Percentiles rank a stretch among this genome's conserved stretches.
These are phyloP conservation scores for Ladona fulva DNA, from an alignment of 1,140 invertebrate genomes.

Conservation along the genomic window DNA sequence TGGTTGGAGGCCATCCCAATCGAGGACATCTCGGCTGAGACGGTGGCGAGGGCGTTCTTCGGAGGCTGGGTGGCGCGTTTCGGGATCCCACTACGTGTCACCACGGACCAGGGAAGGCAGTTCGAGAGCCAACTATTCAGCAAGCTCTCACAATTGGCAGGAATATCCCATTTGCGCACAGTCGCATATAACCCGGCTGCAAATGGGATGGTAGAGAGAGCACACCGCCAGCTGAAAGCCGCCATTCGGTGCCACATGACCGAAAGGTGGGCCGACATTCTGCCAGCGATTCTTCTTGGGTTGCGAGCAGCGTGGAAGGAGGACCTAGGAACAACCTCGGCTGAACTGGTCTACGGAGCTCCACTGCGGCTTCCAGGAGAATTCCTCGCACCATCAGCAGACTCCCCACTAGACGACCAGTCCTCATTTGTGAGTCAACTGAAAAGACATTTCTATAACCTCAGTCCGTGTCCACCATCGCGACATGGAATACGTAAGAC, in stretches of 20 bases:
- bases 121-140: slow-evolving; percentile 34
- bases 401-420: too few relatives aligned
- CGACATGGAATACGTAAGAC: too few relatives aligned
- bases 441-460: too few relatives aligned
- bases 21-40: slow-evolving; percentile 31
- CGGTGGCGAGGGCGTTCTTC: slow-evolving; percentile 30
- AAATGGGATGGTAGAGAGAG: slow-evolving; percentile 17
- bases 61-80: slow-evolving; percentile 32
- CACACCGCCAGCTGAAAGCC: background rate
- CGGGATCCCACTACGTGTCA: slow-evolving; percentile 29
- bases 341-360: too few relatives aligned
- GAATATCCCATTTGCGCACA: slow-evolving; percentile 15
- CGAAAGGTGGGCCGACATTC: background rate
- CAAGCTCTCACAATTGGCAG: slow-evolving; percentile 24
- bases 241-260: background rate
- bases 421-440: too few relatives aligned
- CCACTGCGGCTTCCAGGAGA: too few relatives aligned
- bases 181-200: slow-evolving; percentile 18
- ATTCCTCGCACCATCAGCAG: too few relatives aligned
- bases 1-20: slow-evolving; percentile 36
- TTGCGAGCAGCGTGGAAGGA: too few relatives aligned
- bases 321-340: too few relatives aligned
- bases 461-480: too few relatives aligned
- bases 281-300: too few relatives aligned
- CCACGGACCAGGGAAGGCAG: too few relatives aligned